Base-by-base conservation (phyloP, 2,113 vertebrate species). In the Platanista minor region DNA sequence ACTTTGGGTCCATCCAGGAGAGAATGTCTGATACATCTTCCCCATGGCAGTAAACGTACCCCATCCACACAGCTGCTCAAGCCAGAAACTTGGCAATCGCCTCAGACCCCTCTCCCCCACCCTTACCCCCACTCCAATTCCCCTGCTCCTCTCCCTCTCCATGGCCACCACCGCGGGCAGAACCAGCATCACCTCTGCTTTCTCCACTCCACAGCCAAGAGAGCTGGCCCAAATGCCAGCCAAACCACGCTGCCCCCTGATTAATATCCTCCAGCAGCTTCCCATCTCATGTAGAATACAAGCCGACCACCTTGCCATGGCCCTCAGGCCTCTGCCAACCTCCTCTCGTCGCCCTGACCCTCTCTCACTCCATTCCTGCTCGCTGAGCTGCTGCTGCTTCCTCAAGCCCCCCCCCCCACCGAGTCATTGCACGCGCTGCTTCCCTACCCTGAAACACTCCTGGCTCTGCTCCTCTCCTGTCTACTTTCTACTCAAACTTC, bases 161-260 rank as follows among this genome's bases (percentile, higher is more conserved):
- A 3, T 0, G 11, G 59, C 66, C 27, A 17, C 67, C 31, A 15
- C 39, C 81, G 69, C 20, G 3, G 17, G 5, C 81, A 41, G 27
- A 46, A 15, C 81, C 46, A 54, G 85, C n/a, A 29, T 33, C 14
- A 29, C 12, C 9, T 20, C 67, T 66, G 77, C 33, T 29, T 81
- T 61, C 14, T 31, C 82, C 13, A 13, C 36, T 3, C 25, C 33
- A 23, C 54, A 36, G 43, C 54, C 75, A 4, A 27, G n/a, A 25
- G 6, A 29, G 41, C 2, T 2, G 17, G 5, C 14, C 49, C 10
- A 11, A n/a, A 29, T 0, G 6, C 5, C 27, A n/a, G 10, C 5
- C 18, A 62, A 69, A 64, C 17, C 85, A 31, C 1, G 4, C 49
- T 23, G 17, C 36, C 57, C 25, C 39, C 36, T 3, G 1, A 3